phyloP scores from a whole-genome alignment of 2,113 vertebrate species.

The Dipodomys spectabilis region DNA sequence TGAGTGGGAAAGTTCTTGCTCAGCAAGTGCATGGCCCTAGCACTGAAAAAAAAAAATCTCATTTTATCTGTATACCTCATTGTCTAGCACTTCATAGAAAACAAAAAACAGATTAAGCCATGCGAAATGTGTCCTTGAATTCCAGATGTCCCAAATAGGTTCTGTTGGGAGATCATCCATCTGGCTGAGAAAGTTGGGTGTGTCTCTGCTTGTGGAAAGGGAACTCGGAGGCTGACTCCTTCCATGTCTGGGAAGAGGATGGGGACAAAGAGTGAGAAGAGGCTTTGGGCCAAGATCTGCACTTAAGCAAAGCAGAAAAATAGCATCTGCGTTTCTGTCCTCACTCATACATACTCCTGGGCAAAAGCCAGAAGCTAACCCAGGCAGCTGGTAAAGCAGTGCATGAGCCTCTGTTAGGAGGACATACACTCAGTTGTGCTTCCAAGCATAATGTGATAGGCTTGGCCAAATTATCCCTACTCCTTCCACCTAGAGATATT shows the following conservation, averaged over 20 bases:
- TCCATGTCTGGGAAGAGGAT: slow-evolving; percentile 1
- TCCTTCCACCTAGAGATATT: not conserved
- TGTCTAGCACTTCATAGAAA: not conserved
- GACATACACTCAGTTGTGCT: not conserved
- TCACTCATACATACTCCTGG: not conserved
- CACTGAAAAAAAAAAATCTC: not conserved
- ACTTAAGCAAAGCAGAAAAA: slow-evolving; percentile 16
- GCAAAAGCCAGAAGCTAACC: slow-evolving; percentile 47
- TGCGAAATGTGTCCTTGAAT: slow-evolving; percentile 46
- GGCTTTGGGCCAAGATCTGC: not conserved
- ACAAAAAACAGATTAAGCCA: not conserved
- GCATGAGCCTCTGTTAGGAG: not conserved
- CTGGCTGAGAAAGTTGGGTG: not conserved
- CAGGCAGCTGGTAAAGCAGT: slow-evolving; percentile 19
- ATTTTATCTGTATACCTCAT: slow-evolving; percentile 8
- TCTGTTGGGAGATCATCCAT: not conserved
- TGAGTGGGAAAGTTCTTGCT: not conserved
- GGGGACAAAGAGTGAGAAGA: not conserved
- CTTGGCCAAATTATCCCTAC: not conserved
- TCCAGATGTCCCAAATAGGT: slow-evolving; percentile 27
- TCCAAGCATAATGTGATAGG: not conserved
- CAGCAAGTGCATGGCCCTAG: not conserved
- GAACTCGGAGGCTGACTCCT: not conserved
- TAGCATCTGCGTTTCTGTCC: slow-evolving; percentile 21
- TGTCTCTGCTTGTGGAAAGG: not conserved